Base-by-base conservation (phyloP, 1,140 invertebrate species). In the Drosophila carrolli region DNA sequence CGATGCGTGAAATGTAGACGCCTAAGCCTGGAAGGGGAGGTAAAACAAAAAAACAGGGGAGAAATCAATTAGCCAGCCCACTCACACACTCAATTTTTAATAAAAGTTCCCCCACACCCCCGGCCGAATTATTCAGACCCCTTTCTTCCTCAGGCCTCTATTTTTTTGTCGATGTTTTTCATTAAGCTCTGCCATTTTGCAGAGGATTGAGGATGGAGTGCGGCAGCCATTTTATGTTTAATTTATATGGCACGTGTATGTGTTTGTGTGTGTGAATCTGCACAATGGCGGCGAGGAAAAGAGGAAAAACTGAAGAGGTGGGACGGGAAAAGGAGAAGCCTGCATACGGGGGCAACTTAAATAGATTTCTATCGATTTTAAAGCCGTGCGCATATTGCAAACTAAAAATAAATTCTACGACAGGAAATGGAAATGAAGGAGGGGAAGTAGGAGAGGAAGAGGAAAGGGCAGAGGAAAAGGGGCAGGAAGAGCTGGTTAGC, bases 1-100 rank as follows among this genome's bases (percentile, higher is more conserved):
- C 96, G 70, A 97, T 96, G 76, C 96, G 93, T 76, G 97, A 97
- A 92, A 97, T 97, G 93, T 97, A 97, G 81, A 97, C 96, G 85
- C 96, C 96, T 73, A 96, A 95, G 81, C 96, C 96, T 96, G 93
- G 14, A 8, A 8, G 29, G 29, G 29, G 29, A 32, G 29, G 6
- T 19, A 23, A 23, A 23, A 5, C 10, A 16, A 11, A 23, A 23
- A 19, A 38, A 27, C 8, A 7, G 1, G 14, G 37, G 19, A n/a
- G 23, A 73, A 90, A 90, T 81, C 79, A 83, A 90, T 91, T 89
- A 83, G 80, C 74, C 65, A 78, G 48, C 65, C 32, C 23, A 23
- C 61, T 32, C 44, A 61, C 58, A 80, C 57, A 72, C 68, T 80
- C 62, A 80, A 77, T 71, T 77, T 84, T 80, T 73, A 84, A 76